Base-by-base conservation (phyloP, 2,888 invertebrate species). In the Amphipoea oculea region DNA sequence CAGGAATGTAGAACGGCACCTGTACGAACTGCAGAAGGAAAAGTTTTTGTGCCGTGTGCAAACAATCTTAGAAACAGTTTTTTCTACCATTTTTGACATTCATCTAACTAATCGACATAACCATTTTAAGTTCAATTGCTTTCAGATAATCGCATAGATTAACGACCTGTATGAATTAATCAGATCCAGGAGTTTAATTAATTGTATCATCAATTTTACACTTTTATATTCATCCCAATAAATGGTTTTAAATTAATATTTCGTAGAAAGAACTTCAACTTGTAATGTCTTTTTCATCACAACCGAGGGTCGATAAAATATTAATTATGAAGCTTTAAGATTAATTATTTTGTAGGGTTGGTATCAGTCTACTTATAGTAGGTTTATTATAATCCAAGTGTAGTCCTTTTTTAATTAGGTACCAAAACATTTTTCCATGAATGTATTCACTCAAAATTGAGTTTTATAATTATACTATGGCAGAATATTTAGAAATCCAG, bases 161-260 rank as follows among this genome's bases (percentile, higher is more conserved):
- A 67, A 29, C 17, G 11, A n/a, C 7, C 1, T 29, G 20, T 78
- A 6, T 45, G 4, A 48, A 42, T 45, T 36, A 54, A 77, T 62
- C 23, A 6, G 20, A 40, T n/a, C 12, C 12, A 20, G 5, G 7
- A 45, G 17, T 54, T 40, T 17, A 6, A 54, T 63, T 45, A 71
- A 63, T 51, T 51, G n/a, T 12, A 1, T 42, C 12, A 69, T 51
- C 2, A 42, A 23, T 68, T 68, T 54, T 62, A 36, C 6, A 62
- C 23, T 42, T 65, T 76, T 20, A 76, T 51, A 4, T 65, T 76
- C n/a, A 76, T 51, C 9, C 1, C 2, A 65, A n/a, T 45, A n/a
- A 66, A 51, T 63, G 4, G 17, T 66, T 36, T 65, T 9, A 20
- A 36, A 45, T 66, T 57, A 20, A 45, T n/a, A 57, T 48, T 66